A percentile compares a stretch with the other conserved stretches of the same genome.
Conservation (phyloP, 2,888 invertebrate species). For the Oeneis ivallda region DNA sequence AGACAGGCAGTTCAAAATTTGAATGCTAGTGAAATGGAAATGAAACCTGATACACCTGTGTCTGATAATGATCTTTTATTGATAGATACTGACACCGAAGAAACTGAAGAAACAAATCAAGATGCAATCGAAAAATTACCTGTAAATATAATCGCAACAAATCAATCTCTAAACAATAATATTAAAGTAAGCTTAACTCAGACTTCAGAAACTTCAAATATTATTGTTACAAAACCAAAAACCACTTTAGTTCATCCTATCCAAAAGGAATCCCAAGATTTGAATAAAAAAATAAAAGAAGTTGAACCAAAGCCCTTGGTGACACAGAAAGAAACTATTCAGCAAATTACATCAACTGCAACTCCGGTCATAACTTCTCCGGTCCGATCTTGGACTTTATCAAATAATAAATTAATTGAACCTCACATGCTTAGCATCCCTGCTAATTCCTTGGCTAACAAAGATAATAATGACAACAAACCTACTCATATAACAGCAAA, state of each 20-base stretch:
- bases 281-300: constrained; percentile 54
- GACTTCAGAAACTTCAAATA: constrained; percentile 63
- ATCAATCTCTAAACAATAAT: constrained; percentile 52
- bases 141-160: constrained; percentile 65
- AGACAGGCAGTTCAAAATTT: constrained; percentile 91
- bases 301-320: constrained; percentile 62
- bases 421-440: constrained; percentile 66
- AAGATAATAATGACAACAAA: constrained; percentile 64
- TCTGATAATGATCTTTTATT: constrained; percentile 92
- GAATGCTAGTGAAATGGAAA: constrained; percentile 85
- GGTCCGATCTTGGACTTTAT: constrained; percentile 71
- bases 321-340: constrained; percentile 59
- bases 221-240: constrained; percentile 76
- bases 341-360: constrained; percentile 67
- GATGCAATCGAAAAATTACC: constrained; percentile 66
- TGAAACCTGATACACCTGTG: constrained; percentile 92
- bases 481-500: constrained; percentile 66
- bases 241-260: constrained; percentile 44
- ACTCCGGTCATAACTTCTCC: constrained; percentile 76
- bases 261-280: constrained; percentile 60
- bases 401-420: constrained; percentile 72
- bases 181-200: constrained; percentile 58
- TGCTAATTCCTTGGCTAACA: constrained; percentile 49
- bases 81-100: constrained; percentile 93
- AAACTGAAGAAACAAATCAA: constrained; percentile 83